These are phyloP conservation scores for Hirudinaria manillensis DNA, from an alignment of 2,888 invertebrate species.

Conservation along the genomic window DNA sequence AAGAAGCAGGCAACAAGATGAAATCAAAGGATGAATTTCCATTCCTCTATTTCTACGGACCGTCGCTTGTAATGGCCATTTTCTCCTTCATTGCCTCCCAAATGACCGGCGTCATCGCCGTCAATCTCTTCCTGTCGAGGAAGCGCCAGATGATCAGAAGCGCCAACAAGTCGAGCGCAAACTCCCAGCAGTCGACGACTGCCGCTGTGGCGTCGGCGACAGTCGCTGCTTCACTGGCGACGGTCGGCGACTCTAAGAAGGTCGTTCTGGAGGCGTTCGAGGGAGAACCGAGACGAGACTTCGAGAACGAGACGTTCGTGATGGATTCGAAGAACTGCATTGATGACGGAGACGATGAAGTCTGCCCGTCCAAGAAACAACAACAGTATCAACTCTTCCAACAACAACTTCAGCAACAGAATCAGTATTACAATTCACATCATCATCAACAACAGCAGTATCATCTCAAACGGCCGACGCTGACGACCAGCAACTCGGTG, in stretches of 20 bases:
- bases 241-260: no score
- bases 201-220: no score
- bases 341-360: background rate
- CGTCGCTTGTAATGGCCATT: conserved; percentile 52
- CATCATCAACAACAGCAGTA: conserved; percentile 18
- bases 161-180: background rate
- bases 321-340: background rate
- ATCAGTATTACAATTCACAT: background rate
- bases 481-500: conserved; percentile 15
- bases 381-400: conserved; percentile 2
- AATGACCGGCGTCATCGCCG: conserved; percentile 52
- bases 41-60: conserved; percentile 50
- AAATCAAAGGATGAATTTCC: conserved; percentile 46
- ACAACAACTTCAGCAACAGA: conserved; percentile 4
- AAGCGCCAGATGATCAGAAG: conserved; percentile 35
- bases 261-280: no score
- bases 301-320: no score
- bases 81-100: conserved; percentile 52
- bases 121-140: conserved; percentile 52
- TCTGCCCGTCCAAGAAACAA: background rate
- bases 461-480: background rate
- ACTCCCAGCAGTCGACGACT: background rate
- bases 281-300: no score
- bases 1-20: conserved; percentile 51
- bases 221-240: no score